Evolutionary conservation across 1,140 invertebrate species (phyloP), one percentile per base, ranked within the genome.

Genomic region (Drosophila lowei): DNA sequence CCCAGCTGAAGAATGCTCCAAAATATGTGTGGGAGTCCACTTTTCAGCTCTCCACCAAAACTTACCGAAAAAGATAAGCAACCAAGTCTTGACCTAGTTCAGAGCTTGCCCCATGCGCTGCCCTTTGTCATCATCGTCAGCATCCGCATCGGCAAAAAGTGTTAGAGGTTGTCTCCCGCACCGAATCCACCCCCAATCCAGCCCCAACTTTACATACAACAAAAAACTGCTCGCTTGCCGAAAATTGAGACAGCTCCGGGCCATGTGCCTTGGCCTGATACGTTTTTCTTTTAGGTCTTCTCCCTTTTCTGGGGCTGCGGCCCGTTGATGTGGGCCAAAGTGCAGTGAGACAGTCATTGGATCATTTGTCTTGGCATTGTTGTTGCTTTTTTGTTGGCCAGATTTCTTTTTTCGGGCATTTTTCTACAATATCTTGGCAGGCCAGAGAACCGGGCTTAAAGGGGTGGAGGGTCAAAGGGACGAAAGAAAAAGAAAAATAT

Each of bases 341-440:
- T 85, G 80, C 80, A 85, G 80, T 86, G 72, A 81, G 81, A 80
- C 81, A 86, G 81, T 77, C 80, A 81, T 85, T 85, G 81, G 77
- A 85, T 85, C 80, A 85, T 85, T 85, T 85, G 80, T 85, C 80
- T 86, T 85, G 68, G 77, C 70, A 88, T 81, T 86, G 83, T 86
- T 88, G 83, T 60, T 73, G 64, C 75, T 78, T 74, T 60, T 48
- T 38, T 4, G 2, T 5, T 38, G 34, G 34, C 6, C 25, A 47
- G 63, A 68, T 47, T 58, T 47, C 41, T 62, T 62, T 71, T 71
- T 71, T 46, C 7, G 30, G 23, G 34, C 30, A 46, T 49, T 44
- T 63, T 66, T 83, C 56, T 67, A 9, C 34, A 38, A 38, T 56
- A 56, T 48, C 49, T 52, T 23, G 34, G 11, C 34, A 38, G 11